Evolutionary conservation across 2,113 vertebrate species (phyloP), one percentile per base, ranked within the genome.

Genomic region (Myotis brandtii): DNA sequence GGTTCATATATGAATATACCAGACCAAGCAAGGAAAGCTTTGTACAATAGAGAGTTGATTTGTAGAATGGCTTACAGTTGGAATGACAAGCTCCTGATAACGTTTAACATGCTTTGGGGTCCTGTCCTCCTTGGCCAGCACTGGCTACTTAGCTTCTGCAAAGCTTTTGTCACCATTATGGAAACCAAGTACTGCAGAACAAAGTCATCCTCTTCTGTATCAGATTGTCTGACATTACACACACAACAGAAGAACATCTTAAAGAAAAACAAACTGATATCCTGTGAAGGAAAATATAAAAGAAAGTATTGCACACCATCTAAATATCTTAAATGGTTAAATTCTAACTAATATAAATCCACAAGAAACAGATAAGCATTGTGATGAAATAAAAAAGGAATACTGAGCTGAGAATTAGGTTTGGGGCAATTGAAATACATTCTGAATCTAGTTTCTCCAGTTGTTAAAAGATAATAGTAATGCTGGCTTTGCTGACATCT

Each of bases 301-400:
- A 72, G 27, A 54, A 95, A 84, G 46, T 23, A 82, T 37, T 54
- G 67, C 12, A 88, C 20, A 92, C 46, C 30, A 56, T 40, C 46
- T 67, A 76, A 64, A 79, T 86, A 88, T 56, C 27, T 75, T 77
- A 64, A 94, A 79, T 94, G 37, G 30, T 10, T 83, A 70, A n/a
- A 13, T 72, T 88, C 50, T 91, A 76, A 69, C 5, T 4, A 16
- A 25, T 20, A 64, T 30, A 69, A 64, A 84, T 25, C 17, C 18
- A 69, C 17, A 95, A 69, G 25, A 30, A 9, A 69, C 27, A 94
- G 21, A 70, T 75, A 69, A 92, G 43, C 5, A 88, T 12, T 21
- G 30, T 54, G 48, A 70, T 75, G 37, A 73, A 67, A 85, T 34
- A 82, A 30, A 70, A 48, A 82, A 89, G 46, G 46, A 64, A 72